Percentiles rank a stretch among this genome's conserved stretches.
Conservation (phyloP, 2,888 invertebrate genomes). For the Malacosoma neustria region DNA sequence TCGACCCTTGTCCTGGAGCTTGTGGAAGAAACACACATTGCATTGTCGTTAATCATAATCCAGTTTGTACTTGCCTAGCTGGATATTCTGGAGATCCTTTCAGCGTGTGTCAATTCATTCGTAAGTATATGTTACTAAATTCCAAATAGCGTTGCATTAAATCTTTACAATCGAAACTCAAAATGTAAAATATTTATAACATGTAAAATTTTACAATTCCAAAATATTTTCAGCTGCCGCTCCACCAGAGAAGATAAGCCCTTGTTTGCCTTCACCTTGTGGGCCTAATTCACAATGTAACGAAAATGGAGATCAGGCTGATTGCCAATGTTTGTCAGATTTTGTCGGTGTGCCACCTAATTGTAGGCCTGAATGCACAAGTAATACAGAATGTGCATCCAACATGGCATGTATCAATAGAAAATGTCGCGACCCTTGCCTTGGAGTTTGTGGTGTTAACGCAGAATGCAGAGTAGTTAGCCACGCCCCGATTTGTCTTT, state of each 20-base stretch:
- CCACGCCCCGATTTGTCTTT: conserved; percentile 81
- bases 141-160: not conserved
- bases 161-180: too few species aligned
- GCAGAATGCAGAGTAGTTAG: conserved; percentile 83
- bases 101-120: conserved; percentile 72
- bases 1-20: conserved; percentile 83
- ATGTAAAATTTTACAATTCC: conserved; percentile 2
- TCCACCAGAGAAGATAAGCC: conserved; percentile 52
- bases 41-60: conserved; percentile 78
- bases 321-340: conserved; percentile 78
- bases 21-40: conserved; percentile 79
- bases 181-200: not conserved
- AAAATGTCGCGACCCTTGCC: conserved; percentile 83
- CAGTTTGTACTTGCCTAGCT: conserved; percentile 77
- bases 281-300: conserved; percentile 78
- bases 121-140: conserved; percentile 36
- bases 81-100: conserved; percentile 85
- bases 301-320: conserved; percentile 73
- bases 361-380: conserved; percentile 80
- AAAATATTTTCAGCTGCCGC: conserved; percentile 38
- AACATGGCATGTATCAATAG: conserved; percentile 79
- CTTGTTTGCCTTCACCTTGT: conserved; percentile 80
- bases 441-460: conserved; percentile 78
- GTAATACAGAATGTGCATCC: conserved; percentile 78
- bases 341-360: conserved; percentile 78